A percentile compares a stretch with the other conserved stretches of the same genome.
These are phyloP conservation scores for Bufo gargarizans DNA, from an alignment of 2,113 vertebrate species.

Conservation along the genomic window DNA sequence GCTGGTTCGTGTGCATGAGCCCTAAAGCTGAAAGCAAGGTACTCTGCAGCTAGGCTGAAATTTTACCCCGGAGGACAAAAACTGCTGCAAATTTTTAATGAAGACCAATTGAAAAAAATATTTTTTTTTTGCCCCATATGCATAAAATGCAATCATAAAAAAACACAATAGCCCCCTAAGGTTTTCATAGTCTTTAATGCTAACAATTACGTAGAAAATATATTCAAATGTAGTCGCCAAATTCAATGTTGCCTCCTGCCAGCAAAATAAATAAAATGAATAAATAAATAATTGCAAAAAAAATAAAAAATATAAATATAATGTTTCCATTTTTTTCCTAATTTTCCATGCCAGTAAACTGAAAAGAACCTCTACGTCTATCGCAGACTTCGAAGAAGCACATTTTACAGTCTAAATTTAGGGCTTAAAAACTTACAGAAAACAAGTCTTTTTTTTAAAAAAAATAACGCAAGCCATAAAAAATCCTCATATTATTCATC, in stretches of 20 bases:
- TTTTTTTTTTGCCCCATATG: too few relatives aligned
- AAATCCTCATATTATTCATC: background rate
- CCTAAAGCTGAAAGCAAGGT: too few relatives aligned
- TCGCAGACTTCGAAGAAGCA: background rate
- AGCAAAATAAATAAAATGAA: background rate
- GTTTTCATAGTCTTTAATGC: too few relatives aligned
- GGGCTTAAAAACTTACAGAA: background rate
- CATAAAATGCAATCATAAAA: too few relatives aligned
- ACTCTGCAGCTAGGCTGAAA: too few relatives aligned
- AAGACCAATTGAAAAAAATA: too few relatives aligned
- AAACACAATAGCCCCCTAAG: too few relatives aligned
- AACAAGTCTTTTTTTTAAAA: background rate
- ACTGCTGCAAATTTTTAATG: too few relatives aligned
- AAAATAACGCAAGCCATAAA: slow-evolving; percentile 25
- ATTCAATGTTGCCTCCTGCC: background rate
- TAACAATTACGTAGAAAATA: too few relatives aligned
- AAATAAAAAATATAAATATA: background rate
- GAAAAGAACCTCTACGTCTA: background rate
- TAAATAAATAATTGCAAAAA: background rate
- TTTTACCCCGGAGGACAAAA: too few relatives aligned
- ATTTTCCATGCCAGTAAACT: background rate
- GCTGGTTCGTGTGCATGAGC: too few relatives aligned
- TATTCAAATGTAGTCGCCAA: too few relatives aligned
- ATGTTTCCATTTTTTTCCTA: background rate
- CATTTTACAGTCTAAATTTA: background rate